Conservation (phyloP, 2,113 vertebrate genomes). For the Gobius niger region DNA sequence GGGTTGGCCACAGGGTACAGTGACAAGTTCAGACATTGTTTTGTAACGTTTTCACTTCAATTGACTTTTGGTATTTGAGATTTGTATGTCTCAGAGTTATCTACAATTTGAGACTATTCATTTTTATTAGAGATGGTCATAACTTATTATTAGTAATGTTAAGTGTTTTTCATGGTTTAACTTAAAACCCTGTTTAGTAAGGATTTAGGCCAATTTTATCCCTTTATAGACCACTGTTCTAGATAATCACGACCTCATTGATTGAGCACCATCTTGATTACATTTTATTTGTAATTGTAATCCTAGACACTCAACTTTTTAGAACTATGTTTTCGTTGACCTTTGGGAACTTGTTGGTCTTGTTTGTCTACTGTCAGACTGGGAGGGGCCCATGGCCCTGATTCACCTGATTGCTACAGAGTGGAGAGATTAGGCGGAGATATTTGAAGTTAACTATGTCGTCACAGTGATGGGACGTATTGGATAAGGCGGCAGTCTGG, state of each 20-base stretch:
- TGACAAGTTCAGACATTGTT: conserved; percentile 1
- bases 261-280: not conserved
- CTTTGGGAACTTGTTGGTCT: conserved; percentile 43
- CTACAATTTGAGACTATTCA: too few relatives aligned
- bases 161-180: too few relatives aligned
- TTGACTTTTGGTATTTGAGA: not conserved
- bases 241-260: too few relatives aligned
- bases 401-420: conserved; percentile 1
- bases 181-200: too few relatives aligned
- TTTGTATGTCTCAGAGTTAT: too few relatives aligned
- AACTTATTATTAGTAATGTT: too few relatives aligned
- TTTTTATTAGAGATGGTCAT: too few relatives aligned
- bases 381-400: not conserved
- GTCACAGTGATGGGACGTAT: not conserved
- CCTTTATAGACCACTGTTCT: too few relatives aligned
- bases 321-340: not conserved
- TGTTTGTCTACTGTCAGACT: conserved; percentile 40
- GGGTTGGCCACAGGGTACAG: not conserved
- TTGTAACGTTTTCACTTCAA: not conserved
- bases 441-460: not conserved
- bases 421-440: conserved; percentile 7
- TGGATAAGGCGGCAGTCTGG: not conserved
- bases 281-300: not conserved
- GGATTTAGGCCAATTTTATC: too few relatives aligned
- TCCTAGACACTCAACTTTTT: not conserved